A percentile compares a stretch with the other conserved stretches of the same genome.
Conservation (phyloP, 2,888 invertebrate genomes). For the Tridacna gigas region DNA sequence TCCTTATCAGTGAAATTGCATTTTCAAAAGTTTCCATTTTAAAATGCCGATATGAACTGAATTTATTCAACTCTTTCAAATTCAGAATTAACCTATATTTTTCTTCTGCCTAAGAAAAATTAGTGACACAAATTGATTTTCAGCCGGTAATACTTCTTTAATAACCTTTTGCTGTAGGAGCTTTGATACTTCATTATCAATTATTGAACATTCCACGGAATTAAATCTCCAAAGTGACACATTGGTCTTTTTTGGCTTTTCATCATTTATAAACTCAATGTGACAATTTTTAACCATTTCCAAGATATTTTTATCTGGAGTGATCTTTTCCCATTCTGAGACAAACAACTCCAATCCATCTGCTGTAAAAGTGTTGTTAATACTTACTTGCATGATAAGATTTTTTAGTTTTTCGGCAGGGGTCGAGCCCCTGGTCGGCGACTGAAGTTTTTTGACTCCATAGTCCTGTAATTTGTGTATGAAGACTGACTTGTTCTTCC, state of each 20-base stretch:
- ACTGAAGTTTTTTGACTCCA: not conserved
- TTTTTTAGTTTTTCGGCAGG: not conserved
- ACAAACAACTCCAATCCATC: not conserved
- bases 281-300: not conserved
- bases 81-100: too few relatives aligned
- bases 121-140: not conserved
- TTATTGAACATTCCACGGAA: not conserved
- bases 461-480: not conserved
- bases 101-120: too few relatives aligned
- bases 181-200: not conserved
- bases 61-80: not conserved
- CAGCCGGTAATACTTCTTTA: not conserved
- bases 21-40: too few relatives aligned
- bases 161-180: too few relatives aligned
- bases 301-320: not conserved
- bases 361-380: not conserved
- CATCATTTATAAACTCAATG: not conserved
- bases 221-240: not conserved
- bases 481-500: not conserved
- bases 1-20: too few relatives aligned
- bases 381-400: not conserved
- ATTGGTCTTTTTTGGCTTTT: not conserved
- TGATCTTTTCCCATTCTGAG: constrained; percentile 1
- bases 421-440: not conserved
- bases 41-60: not conserved